phyloP scores from a whole-genome alignment of 2,113 vertebrate species.

The Callipepla squamata region DNA sequence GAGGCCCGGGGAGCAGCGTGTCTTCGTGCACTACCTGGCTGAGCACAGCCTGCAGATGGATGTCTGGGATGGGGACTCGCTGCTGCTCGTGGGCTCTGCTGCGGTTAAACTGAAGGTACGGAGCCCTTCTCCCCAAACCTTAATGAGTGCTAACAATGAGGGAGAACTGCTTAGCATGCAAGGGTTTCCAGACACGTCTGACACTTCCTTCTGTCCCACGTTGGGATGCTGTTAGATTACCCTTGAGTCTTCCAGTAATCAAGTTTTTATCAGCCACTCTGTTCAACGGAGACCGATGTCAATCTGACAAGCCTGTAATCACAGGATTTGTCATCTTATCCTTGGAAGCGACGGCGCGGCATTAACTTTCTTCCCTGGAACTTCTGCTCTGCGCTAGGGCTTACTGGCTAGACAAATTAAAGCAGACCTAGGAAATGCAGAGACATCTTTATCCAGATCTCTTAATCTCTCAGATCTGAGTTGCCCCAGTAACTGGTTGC shows the following conservation, averaged over 20 bases:
- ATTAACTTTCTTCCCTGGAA: not conserved
- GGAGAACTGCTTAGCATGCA: fast-evolving
- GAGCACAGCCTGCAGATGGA: constrained; percentile 90
- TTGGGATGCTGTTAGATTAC: not conserved
- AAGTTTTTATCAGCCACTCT: not conserved
- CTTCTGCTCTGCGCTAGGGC: not conserved
- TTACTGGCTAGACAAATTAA: not conserved
- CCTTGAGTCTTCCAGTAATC: not conserved
- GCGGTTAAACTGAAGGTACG: constrained; percentile 88
- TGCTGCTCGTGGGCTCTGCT: constrained; percentile 91
- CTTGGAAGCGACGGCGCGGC: not conserved
- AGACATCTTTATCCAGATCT: not conserved
- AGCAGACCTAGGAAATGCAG: not conserved
- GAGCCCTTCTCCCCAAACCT: too few relatives aligned
- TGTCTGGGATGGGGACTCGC: constrained; percentile 91
- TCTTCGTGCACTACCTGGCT: constrained; percentile 89
- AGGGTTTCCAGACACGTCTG: not conserved
- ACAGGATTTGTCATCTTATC: not conserved
- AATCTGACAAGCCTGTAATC: not conserved
- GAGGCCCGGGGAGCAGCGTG: constrained; percentile 82
- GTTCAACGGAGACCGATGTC: not conserved
- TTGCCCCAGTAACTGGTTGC: fast-evolving
- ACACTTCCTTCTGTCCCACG: fast-evolving
- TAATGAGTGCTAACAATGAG: fast-evolving
- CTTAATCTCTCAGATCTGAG: fast-evolving